These are phyloP conservation scores for Toxostoma redivivum DNA, from an alignment of 2,113 vertebrate genomes.

Conservation along the genomic window DNA sequence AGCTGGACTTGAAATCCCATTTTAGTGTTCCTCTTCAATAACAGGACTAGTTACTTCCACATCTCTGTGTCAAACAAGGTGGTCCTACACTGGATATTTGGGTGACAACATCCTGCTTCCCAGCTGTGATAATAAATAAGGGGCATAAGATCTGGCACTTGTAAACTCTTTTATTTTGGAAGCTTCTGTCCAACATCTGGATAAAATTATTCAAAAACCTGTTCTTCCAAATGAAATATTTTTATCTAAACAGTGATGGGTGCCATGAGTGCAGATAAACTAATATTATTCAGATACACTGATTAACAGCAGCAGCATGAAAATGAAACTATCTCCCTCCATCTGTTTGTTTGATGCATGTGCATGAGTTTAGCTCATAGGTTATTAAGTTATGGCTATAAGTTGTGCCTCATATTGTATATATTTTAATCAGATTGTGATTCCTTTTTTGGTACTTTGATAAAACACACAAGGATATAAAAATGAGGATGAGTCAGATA, in stretches of 20 bases:
- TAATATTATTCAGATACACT: neutral
- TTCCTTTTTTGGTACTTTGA: neutral
- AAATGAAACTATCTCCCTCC: neutral
- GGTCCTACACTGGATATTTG: neutral
- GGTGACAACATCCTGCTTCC: neutral
- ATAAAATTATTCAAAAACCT: neutral
- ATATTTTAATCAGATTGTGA: neutral
- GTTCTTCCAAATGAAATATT: neutral
- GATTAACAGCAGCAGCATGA: neutral
- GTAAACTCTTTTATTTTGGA: neutral
- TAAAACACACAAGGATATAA: neutral
- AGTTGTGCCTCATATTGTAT: neutral
- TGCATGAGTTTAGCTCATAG: neutral
- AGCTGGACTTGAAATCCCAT: neutral
- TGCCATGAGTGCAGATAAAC: neutral
- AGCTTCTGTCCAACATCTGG: slow-evolving; percentile 2
- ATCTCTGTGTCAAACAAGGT: neutral
- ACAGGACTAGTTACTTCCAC: neutral
- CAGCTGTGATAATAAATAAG: slow-evolving; percentile 45
- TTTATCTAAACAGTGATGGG: neutral
- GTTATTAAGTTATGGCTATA: neutral
- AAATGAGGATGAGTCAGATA: neutral
- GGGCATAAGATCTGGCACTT: neutral
- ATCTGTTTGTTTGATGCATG: neutral
- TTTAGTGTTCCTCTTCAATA: neutral